phyloP scores from a whole-genome alignment of 64 coral and sea anemone genomes.

The Hydrozoanthus tunicans region DNA sequence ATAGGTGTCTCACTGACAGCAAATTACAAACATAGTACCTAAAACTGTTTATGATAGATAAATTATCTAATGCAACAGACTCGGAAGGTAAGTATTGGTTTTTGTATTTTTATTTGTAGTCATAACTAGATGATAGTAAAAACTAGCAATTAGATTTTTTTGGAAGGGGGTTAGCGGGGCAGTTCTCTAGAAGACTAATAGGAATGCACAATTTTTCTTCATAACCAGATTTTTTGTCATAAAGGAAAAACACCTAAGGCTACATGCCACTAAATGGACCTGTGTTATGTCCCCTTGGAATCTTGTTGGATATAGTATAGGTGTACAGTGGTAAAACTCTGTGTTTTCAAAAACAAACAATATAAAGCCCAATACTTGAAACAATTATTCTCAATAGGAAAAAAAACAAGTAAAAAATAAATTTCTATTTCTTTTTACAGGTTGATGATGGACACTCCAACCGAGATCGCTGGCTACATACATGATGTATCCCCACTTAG shows the following conservation, averaged over 20 bases:
- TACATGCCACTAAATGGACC: not conserved
- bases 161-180: not conserved
- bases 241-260: slow-evolving; percentile 8
- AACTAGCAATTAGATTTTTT: not conserved
- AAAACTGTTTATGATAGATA: not conserved
- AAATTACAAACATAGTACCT: not conserved
- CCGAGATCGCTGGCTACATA: slow-evolving; percentile 30
- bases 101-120: not conserved
- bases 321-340: too few relatives aligned
- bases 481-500: not conserved
- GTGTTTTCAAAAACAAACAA: too few relatives aligned
- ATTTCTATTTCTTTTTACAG: slow-evolving; percentile 28
- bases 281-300: not conserved
- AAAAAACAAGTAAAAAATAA: slow-evolving; percentile 12
- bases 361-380: not conserved
- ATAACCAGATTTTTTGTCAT: slow-evolving; percentile 4
- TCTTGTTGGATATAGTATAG: too few relatives aligned
- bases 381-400: not conserved
- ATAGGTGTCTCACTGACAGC: not conserved
- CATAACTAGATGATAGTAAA: not conserved
- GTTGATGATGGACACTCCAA: slow-evolving; percentile 53
- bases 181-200: not conserved
- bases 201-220: not conserved
- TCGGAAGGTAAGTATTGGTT: not conserved
- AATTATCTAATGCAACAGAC: not conserved